Evolutionary conservation across 2,888 invertebrate genomes (phyloP), one percentile per base, ranked within the genome.

Genomic region (Nudaria mundana): DNA sequence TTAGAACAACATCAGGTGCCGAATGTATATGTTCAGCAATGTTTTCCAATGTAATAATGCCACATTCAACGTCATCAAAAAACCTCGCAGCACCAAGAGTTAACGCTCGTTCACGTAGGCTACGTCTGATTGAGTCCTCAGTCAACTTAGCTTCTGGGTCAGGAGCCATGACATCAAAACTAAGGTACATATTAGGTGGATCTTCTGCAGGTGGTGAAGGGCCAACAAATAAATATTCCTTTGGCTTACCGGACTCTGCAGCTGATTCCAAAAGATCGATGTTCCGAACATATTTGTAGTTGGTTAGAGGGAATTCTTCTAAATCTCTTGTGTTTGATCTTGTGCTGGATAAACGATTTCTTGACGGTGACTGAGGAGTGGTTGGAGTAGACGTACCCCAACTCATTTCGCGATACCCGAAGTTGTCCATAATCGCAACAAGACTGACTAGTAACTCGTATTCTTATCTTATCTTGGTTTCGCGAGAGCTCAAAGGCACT

Each of bases 141-240:
- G 93, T 93, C 52, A 94, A 86, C 65, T 92, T 92, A 43, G 93
- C 93, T 59, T 92, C 93, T 28, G 92, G 89, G 57, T 94, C 92
- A 26, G 92, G 91, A 23, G 92, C 91, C 11, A 92, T 90, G 51
- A 93, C 91, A 63, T 93, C 93, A 49, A 94, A 94, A 70, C 93
- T 94, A 58, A 94, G 94, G 75, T 94, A 94, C 86, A 94, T 91
- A 58, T 93, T 93, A 33, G 94, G 93, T 2, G 93, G 93, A 82
- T 94, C 94, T 79, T 95, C 95, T 29, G 94, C 93, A 2, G 94
- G 94, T 8, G 94, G 94, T 4, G 94, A 93, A 8, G 94, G 94
- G 10, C 94, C 95, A 49, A 93, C 94, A 68, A 94, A 94, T 80
- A 95, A 91, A 66, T 93, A 94, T 74, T 93, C 93, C 67, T 93